phyloP scores from a whole-genome alignment of 92 coral and sea anemone species.

The Zoanthus solanderi region DNA sequence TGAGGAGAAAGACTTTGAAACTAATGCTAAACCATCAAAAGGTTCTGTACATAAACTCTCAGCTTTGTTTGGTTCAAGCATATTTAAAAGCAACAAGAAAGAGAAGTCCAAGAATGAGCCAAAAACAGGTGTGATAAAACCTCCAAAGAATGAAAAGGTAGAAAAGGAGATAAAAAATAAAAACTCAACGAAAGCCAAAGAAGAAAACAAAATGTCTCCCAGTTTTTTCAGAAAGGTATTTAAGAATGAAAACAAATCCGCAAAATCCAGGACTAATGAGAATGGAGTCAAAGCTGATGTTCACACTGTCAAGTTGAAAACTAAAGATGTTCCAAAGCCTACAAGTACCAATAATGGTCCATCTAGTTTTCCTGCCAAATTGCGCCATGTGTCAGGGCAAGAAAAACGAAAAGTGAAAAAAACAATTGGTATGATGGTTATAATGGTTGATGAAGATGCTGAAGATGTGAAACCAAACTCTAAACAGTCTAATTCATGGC shows the following conservation, averaged over 20 bases:
- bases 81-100: constrained; percentile 73
- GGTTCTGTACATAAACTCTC: constrained; percentile 87
- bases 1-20: not conserved
- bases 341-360: not conserved
- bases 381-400: constrained; percentile 47
- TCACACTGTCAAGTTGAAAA: not conserved
- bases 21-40: constrained; percentile 44
- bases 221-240: constrained; percentile 28
- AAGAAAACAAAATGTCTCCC: constrained; percentile 40
- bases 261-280: constrained; percentile 2
- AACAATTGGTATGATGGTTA: constrained; percentile 61
- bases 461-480: not conserved
- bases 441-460: constrained; percentile 55
- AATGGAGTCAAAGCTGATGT: constrained; percentile 17
- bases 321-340: constrained; percentile 33
- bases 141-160: constrained; percentile 1
- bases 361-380: not conserved
- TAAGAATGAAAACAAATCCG: constrained; percentile 32
- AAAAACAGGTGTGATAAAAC: not conserved
- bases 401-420: constrained; percentile 40
- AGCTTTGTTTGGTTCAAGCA: constrained; percentile 81
- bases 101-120: constrained; percentile 54
- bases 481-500: constrained; percentile 10
- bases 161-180: constrained; percentile 32
- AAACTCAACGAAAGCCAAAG: constrained; percentile 23